Evolutionary conservation across 2,113 vertebrate genomes (phyloP).

Genomic region (Bostrychus sinensis): DNA sequence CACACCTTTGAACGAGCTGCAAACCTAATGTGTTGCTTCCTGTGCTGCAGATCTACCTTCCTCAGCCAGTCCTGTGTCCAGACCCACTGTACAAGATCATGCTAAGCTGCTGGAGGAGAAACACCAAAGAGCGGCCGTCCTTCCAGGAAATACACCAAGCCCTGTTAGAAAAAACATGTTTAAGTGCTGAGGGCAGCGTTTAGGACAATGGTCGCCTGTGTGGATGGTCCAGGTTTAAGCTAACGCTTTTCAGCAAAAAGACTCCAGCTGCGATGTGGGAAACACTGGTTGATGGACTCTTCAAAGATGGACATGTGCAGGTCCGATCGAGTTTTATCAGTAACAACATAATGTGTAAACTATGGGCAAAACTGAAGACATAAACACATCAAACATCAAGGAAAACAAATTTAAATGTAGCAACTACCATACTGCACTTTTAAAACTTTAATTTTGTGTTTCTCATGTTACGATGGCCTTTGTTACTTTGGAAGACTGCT

Average conservation of each 20-base stretch:
- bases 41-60: slow-evolving; percentile 87
- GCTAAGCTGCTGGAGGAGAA: slow-evolving; percentile 96
- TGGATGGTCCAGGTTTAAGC: slow-evolving; percentile 60
- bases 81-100: slow-evolving; percentile 95
- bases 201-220: slow-evolving; percentile 49
- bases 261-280: slow-evolving; percentile 27
- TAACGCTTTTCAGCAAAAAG: slow-evolving; percentile 36
- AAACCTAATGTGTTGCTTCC: background rate
- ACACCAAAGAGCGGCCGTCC: slow-evolving; percentile 90
- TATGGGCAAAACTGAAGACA: slow-evolving; percentile 17
- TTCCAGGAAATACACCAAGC: slow-evolving; percentile 91
- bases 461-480: slow-evolving; percentile 28
- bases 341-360: slow-evolving; percentile 25
- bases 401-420: slow-evolving; percentile 71
- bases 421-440: slow-evolving; percentile 76
- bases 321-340: slow-evolving; percentile 28
- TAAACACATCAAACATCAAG: slow-evolving; percentile 21
- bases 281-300: slow-evolving; percentile 43
- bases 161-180: slow-evolving; percentile 83
- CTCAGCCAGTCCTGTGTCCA: slow-evolving; percentile 90
- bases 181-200: slow-evolving; percentile 38
- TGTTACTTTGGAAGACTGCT: slow-evolving; percentile 75
- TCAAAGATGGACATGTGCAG: slow-evolving; percentile 43
- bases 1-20: background rate
- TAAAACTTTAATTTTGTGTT: slow-evolving; percentile 38